Evolutionary conservation across 2,888 invertebrate species (phyloP), one percentile per base, ranked within the genome.

Genomic region (Pristionchus mayeri): DNA sequence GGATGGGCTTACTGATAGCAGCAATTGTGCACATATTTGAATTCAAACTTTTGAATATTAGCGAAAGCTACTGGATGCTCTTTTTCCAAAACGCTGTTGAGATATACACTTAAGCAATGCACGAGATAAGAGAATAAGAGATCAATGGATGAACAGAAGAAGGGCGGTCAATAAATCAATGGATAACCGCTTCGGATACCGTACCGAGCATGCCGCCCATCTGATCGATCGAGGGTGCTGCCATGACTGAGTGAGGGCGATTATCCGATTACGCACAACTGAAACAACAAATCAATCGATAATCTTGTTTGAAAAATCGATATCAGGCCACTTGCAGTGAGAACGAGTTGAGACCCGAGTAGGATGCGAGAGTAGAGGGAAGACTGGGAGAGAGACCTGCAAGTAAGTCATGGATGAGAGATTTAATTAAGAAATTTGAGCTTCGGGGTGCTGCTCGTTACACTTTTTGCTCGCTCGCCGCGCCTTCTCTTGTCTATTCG

Each of bases 191-290:
- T 44, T 13, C 44, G 54, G 18, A 6, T 71, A 71, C 71, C 44
- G 71, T 71, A 71, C 71, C 71, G 71, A 71, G 71, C 71, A 71
- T 71, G 11, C 71, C 71, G 71, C 71, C 71, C 71, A 71, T 71
- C 18, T 71, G 71, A 13, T 71, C 71, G 40, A 71, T 71, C 11
- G 71, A 71, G 37, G 71, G 71, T 44, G 71, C 71, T 71, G 71
- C 71, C 71, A 71, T 71, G 71, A 44, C 71, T 71, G 71, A 71
- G 71, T 71, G 71, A 67, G 67, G 67, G 71, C 71, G 71, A 71
- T 71, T 71, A 71, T 71, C 44, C 40, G 40, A 71, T 67, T 67
- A 67, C 67, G 67, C 67, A 67, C 67, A 67, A 71, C 71, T 71
- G 71, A 6, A 71, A 63, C 44, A 44, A 44, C 44, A 71, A 40